Evolutionary conservation across 2,888 invertebrate species (phyloP).

Genomic region (Idaea aversata): DNA sequence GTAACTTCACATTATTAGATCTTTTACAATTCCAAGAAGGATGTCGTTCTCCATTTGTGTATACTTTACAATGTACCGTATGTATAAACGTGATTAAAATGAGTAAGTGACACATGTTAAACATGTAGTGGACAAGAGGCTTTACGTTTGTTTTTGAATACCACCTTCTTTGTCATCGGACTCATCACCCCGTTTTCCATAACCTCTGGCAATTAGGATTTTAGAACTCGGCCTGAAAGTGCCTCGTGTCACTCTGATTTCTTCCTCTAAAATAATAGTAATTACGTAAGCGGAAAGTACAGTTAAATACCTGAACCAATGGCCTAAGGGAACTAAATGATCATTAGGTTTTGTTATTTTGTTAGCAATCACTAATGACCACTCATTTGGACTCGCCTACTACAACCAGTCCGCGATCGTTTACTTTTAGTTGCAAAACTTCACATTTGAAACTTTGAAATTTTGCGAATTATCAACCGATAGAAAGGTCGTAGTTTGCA

Average conservation of each 20-base stretch:
- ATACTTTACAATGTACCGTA: background rate
- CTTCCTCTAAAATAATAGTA: constrained; percentile 58
- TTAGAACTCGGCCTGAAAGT: constrained; percentile 66
- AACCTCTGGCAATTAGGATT: constrained; percentile 67
- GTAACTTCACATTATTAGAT: too few relatives aligned
- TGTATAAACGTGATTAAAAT: background rate
- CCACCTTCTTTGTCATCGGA: constrained; percentile 36
- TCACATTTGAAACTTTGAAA: background rate
- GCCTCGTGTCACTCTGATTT: constrained; percentile 65
- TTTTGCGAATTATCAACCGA: too few relatives aligned
- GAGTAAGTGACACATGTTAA: background rate
- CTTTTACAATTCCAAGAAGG: too few relatives aligned
- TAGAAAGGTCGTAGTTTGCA: too few relatives aligned
- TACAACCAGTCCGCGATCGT: too few relatives aligned
- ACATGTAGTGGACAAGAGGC: background rate
- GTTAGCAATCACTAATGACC: background rate
- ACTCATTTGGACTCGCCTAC: too few relatives aligned
- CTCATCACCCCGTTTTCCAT: constrained; percentile 49
- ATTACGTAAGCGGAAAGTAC: constrained; percentile 9
- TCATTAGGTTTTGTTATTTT: too few relatives aligned
- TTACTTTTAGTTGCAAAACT: background rate
- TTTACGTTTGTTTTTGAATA: constrained; percentile 31
- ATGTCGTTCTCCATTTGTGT: too few relatives aligned
- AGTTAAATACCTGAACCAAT: background rate
- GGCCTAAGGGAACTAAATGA: background rate